Evolutionary conservation across 2,888 invertebrate genomes (phyloP).

Genomic region (Allacma fusca): DNA sequence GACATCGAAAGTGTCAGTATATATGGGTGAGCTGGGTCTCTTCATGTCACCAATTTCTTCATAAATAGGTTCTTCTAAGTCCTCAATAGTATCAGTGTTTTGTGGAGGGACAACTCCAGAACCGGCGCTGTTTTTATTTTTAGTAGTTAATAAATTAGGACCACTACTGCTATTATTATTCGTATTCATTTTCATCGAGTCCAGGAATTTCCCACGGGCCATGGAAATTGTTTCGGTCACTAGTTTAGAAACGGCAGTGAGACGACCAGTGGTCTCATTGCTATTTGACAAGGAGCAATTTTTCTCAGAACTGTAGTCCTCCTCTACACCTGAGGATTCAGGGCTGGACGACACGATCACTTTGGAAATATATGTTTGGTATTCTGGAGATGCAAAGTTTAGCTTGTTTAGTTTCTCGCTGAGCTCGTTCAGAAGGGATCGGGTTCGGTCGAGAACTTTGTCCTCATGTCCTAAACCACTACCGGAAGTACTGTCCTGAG

Average conservation of each 20-base stretch:
- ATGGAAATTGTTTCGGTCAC: constrained; percentile 59
- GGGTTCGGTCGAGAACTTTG: constrained; percentile 52
- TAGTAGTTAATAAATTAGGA: background rate
- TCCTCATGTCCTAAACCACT: constrained; percentile 41
- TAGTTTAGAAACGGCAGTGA: constrained; percentile 52
- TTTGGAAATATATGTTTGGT: constrained; percentile 56
- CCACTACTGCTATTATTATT: background rate
- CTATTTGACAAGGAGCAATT: constrained; percentile 57
- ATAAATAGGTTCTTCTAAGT: constrained; percentile 60
- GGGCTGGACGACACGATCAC: constrained; percentile 57
- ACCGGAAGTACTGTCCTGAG: background rate
- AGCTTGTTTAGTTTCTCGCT: constrained; percentile 60
- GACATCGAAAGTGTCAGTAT: constrained; percentile 63
- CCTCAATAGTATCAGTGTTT: constrained; percentile 30
- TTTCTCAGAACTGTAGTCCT: constrained; percentile 61
- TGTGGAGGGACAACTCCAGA: background rate
- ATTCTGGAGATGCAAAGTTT: constrained; percentile 46
- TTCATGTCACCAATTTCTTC: constrained; percentile 62
- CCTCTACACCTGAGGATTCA: constrained; percentile 60
- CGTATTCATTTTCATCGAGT: constrained; percentile 57
- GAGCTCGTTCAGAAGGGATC: constrained; percentile 56
- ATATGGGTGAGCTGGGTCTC: constrained; percentile 69
- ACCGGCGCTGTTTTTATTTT: no score
- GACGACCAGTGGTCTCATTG: constrained; percentile 40
- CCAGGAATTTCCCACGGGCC: constrained; percentile 61